Percentiles rank a stretch among this genome's conserved stretches.
Evolutionary conservation across 2,113 vertebrate species (phyloP).

Genomic region (Morone chrysops): DNA sequence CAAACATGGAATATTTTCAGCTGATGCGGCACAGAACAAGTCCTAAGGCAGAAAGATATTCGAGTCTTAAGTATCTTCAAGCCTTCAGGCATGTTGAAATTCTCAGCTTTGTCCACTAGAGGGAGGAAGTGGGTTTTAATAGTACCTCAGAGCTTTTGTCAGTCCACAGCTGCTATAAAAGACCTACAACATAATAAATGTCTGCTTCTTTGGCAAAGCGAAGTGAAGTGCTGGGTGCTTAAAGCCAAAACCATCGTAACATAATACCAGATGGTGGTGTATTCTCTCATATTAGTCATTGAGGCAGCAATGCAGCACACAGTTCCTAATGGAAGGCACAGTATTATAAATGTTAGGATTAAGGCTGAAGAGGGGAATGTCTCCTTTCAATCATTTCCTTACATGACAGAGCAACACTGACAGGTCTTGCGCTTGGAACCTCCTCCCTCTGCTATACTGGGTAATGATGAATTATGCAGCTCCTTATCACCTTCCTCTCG

Average conservation of each 20-base stretch:
- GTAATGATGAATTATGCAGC: constrained; percentile 12
- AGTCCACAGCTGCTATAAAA: not conserved
- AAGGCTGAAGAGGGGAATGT: not conserved
- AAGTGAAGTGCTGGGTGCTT: constrained; percentile 3
- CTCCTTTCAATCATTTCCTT: constrained; percentile 12
- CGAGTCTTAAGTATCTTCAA: not conserved
- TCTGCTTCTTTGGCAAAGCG: constrained; percentile 32
- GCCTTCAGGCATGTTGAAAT: constrained; percentile 24
- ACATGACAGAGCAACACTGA: constrained; percentile 83
- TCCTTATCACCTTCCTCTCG: constrained; percentile 24
- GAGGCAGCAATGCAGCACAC: not conserved
- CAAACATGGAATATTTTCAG: not conserved
- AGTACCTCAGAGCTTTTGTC: constrained; percentile 1
- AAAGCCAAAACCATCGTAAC: not conserved
- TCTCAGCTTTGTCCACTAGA: constrained; percentile 64
- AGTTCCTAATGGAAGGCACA: not conserved
- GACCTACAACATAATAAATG: not conserved
- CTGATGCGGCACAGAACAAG: constrained; percentile 1
- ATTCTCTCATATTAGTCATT: not conserved
- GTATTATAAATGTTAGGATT: not conserved
- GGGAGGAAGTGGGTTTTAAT: constrained; percentile 59
- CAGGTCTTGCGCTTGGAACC: constrained; percentile 73
- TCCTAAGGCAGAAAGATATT: not conserved
- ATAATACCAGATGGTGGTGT: not conserved
- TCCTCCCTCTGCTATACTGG: constrained; percentile 34